phyloP scores from a whole-genome alignment of 2,888 invertebrate genomes.

The Vanessa cardui region DNA sequence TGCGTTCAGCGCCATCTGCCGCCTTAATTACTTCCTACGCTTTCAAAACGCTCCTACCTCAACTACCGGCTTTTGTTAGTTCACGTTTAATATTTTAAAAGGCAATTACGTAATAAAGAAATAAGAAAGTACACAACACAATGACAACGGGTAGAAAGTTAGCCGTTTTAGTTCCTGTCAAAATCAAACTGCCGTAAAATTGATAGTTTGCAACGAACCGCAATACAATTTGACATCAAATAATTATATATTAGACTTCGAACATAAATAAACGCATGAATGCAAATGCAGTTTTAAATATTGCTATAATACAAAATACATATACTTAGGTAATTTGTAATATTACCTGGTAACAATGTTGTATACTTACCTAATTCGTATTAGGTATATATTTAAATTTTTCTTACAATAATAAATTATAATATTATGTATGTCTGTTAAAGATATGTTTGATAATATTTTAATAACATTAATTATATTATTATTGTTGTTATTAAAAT shows the following conservation, averaged over 20 bases:
- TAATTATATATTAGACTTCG: constrained; percentile 40
- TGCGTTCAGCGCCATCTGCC: constrained; percentile 68
- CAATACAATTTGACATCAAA: constrained; percentile 55
- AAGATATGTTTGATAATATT: too few relatives aligned
- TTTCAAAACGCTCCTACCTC: constrained; percentile 57
- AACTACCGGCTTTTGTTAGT: constrained; percentile 60
- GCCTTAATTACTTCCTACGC: constrained; percentile 75
- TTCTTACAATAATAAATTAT: too few relatives aligned
- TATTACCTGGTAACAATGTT: too few relatives aligned
- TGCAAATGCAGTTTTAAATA: constrained; percentile 1
- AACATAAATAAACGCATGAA: not conserved
- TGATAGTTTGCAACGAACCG: constrained; percentile 66
- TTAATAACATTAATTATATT: too few relatives aligned
- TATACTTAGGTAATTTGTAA: too few relatives aligned
- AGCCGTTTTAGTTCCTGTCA: constrained; percentile 51
- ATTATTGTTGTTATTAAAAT: too few relatives aligned
- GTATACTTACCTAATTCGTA: too few relatives aligned
- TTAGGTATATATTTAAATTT: too few relatives aligned
- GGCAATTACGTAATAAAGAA: constrained; percentile 66
- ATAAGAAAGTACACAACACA: constrained; percentile 75
- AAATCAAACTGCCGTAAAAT: constrained; percentile 70
- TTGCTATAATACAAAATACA: not conserved
- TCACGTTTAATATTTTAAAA: constrained; percentile 66
- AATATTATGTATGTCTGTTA: too few relatives aligned
- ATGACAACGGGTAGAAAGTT: constrained; percentile 67